These are phyloP conservation scores for Pristionchus exspectatus DNA, from an alignment of 2,888 invertebrate species.

Conservation along the genomic window DNA sequence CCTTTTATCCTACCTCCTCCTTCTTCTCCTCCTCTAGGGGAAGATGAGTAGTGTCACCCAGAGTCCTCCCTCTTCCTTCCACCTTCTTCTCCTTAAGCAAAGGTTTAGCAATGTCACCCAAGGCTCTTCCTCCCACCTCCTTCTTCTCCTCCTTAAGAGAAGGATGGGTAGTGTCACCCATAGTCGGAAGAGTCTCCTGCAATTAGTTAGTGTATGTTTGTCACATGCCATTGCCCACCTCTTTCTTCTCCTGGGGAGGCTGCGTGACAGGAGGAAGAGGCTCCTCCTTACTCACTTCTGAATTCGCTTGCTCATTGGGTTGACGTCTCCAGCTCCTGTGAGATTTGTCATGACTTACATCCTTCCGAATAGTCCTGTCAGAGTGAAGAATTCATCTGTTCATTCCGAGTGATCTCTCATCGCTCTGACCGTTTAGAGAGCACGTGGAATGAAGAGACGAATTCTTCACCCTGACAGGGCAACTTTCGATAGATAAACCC, in stretches of 20 bases:
- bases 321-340: not conserved
- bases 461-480: too few relatives aligned
- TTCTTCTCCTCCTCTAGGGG: not conserved
- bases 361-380: not conserved
- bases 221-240: not conserved
- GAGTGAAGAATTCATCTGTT: not conserved
- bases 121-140: not conserved
- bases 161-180: not conserved
- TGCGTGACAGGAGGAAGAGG: not conserved
- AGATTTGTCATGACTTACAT: not conserved
- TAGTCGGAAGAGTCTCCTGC: not conserved
- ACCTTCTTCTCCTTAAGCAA: not conserved
- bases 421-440: too few relatives aligned
- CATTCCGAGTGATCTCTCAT: too few relatives aligned
- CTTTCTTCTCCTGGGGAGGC: not conserved
- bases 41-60: too few relatives aligned
- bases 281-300: not conserved
- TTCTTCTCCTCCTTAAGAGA: not conserved
- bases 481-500: not conserved
- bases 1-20: too few relatives aligned
- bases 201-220: not conserved
- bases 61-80: not conserved
- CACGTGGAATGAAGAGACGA: too few relatives aligned
- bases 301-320: not conserved
- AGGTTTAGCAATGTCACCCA: too few relatives aligned